Conservation (phyloP, 2,113 vertebrate species). For the Atlantisia rogersi region DNA sequence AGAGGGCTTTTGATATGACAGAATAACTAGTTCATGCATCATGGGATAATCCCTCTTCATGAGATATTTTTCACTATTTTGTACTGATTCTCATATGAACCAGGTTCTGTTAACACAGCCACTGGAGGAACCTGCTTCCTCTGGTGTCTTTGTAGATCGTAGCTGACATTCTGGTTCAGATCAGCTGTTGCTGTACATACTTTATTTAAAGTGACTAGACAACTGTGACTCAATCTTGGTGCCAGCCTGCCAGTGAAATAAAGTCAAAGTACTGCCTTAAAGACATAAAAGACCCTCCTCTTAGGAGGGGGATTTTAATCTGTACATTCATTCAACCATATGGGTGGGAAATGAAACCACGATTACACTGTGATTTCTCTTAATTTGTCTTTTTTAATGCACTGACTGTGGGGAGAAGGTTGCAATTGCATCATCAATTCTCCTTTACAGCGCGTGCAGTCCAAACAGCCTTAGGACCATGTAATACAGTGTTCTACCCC, state of each 20-base stretch:
- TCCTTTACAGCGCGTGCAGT: neutral
- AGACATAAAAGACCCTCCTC: neutral
- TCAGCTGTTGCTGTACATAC: neutral
- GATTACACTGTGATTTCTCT: neutral
- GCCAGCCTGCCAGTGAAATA: neutral
- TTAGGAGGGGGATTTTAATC: neutral
- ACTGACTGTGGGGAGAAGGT: neutral
- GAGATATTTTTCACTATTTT: neutral
- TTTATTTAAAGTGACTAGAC: neutral
- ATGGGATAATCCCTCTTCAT: neutral
- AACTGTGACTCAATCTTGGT: neutral
- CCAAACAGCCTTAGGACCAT: neutral
- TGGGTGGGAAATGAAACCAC: neutral
- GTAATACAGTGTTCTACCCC: neutral
- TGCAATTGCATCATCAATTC: neutral
- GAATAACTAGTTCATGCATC: neutral
- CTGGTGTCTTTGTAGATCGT: neutral
- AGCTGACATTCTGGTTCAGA: neutral
- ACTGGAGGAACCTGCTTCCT: neutral
- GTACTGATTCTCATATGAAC: neutral
- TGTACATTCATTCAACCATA: neutral
- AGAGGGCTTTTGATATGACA: neutral
- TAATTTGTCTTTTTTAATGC: neutral
- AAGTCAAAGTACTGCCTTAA: neutral
- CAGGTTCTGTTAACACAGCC: neutral